phyloP scores from a whole-genome alignment of 2,113 vertebrate species.

The Nannobrachium achirus region DNA sequence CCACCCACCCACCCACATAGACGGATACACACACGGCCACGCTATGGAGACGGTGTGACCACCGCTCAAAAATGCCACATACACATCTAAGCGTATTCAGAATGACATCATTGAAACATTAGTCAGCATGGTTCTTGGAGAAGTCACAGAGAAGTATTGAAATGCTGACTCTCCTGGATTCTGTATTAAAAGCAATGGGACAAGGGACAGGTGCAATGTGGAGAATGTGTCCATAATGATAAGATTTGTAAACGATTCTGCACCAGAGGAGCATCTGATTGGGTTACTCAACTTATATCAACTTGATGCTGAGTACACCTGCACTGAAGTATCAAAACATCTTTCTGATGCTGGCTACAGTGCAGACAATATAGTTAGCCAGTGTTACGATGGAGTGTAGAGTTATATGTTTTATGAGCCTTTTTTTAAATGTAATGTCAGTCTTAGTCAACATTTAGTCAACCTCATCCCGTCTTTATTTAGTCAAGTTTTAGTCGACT shows the following conservation, averaged over 20 bases:
- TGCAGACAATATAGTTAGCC: slow-evolving; percentile 36
- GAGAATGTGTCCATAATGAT: slow-evolving; percentile 20
- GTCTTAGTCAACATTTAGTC: too few species aligned
- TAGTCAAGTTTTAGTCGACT: too few species aligned
- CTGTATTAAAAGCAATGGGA: slow-evolving; percentile 5
- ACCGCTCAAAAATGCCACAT: slow-evolving; percentile 24
- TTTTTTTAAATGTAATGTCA: too few species aligned
- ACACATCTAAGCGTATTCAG: slow-evolving; percentile 12
- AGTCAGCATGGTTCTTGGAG: not conserved
- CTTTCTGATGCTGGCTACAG: slow-evolving; percentile 32
- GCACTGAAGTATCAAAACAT: slow-evolving; percentile 17
- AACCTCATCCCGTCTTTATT: too few species aligned
- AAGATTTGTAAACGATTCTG: not conserved
- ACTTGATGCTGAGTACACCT: slow-evolving; percentile 28
- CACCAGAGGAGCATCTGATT: slow-evolving; percentile 29
- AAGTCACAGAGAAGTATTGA: not conserved
- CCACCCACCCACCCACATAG: too few species aligned
- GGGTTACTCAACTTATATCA: slow-evolving; percentile 26
- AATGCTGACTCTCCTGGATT: not conserved
- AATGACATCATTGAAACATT: slow-evolving; percentile 10
- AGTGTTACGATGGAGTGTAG: slow-evolving; percentile 43
- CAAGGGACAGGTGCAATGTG: slow-evolving; percentile 17
- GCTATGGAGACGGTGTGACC: too few species aligned
- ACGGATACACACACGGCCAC: too few species aligned
- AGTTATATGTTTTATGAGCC: too few species aligned